phyloP scores from a whole-genome alignment of 2,888 invertebrate genomes.

The Tinea pellionella region DNA sequence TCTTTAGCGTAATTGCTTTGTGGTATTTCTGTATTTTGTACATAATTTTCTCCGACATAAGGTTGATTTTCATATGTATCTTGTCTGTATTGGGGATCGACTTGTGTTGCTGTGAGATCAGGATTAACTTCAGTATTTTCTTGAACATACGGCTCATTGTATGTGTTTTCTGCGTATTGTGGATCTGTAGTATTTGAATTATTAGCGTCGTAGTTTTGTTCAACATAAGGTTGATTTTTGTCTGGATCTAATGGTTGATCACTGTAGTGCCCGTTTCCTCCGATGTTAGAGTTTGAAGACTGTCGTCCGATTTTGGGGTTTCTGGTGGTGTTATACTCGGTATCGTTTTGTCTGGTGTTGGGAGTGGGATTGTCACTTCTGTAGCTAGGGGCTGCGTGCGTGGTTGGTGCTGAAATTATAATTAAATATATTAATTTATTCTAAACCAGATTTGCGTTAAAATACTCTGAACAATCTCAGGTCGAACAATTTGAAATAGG shows the following conservation, averaged over 20 bases:
- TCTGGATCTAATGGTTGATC: conserved; percentile 14
- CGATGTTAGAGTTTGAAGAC: conserved; percentile 25
- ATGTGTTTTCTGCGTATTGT: not conserved
- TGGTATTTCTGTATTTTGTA: too few relatives aligned
- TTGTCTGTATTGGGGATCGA: not conserved
- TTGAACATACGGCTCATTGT: conserved; percentile 21
- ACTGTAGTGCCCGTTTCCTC: conserved; percentile 24
- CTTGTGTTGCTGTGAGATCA: conserved; percentile 20
- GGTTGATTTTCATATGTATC: not conserved
- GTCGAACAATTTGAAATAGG: not conserved
- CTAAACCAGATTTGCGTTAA: too few relatives aligned
- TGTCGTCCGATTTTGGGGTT: conserved; percentile 26
- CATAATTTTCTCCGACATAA: not conserved
- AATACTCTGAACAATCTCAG: not conserved
- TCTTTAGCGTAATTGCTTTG: conserved; percentile 38
- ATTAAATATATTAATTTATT: not conserved
- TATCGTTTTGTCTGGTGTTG: conserved; percentile 47
- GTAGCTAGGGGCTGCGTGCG: conserved; percentile 48
- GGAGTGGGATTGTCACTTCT: conserved; percentile 40
- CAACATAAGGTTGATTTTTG: conserved; percentile 18
- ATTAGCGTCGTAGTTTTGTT: conserved; percentile 28
- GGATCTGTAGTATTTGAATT: conserved; percentile 14
- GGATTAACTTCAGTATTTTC: conserved; percentile 25
- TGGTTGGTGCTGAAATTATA: conserved; percentile 50
- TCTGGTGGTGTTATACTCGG: conserved; percentile 56